A percentile compares a stretch with the other conserved stretches of the same genome.
Conservation (phyloP, 2,113 vertebrate genomes). For the Bufo gargarizans region DNA sequence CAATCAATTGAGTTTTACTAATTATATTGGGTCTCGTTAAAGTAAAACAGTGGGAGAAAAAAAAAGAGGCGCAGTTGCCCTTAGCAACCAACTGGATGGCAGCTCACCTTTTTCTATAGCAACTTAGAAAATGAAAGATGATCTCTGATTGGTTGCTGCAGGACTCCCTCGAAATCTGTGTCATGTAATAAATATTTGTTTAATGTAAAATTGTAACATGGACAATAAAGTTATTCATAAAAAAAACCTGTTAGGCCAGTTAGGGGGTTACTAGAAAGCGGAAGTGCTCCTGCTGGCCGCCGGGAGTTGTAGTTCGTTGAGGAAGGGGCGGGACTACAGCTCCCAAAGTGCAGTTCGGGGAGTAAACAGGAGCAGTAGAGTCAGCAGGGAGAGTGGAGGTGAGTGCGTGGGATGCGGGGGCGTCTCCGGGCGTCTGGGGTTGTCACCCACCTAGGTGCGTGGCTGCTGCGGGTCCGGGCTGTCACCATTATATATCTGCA, state of each 20-base stretch:
- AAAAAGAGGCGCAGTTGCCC: no score
- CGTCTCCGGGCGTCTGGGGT: neutral
- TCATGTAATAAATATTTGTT: no score
- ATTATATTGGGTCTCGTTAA: no score
- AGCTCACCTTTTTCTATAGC: neutral
- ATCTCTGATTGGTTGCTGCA: neutral
- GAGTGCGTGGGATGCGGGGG: neutral
- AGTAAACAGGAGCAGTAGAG: constrained; percentile 33
- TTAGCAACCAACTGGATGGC: neutral
- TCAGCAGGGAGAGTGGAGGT: neutral
- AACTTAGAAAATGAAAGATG: neutral
- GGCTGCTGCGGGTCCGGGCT: no score
- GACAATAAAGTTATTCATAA: constrained; percentile 21
- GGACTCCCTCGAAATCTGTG: no score
- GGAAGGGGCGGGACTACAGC: constrained; percentile 22
- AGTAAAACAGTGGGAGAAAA: no score
- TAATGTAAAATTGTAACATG: no score
- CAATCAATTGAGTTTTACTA: no score
- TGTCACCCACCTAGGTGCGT: neutral
- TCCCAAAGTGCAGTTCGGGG: constrained; percentile 14
- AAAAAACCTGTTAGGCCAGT: neutral
- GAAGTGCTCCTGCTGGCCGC: constrained; percentile 4
- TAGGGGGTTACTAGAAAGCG: neutral
- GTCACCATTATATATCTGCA: neutral
- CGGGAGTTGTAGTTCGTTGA: constrained; percentile 16